Evolutionary conservation across 2,797 vertebrate genomes (phyloP), one percentile per base, ranked within the genome.

Genomic region (Rhodeus uyekii): DNA sequence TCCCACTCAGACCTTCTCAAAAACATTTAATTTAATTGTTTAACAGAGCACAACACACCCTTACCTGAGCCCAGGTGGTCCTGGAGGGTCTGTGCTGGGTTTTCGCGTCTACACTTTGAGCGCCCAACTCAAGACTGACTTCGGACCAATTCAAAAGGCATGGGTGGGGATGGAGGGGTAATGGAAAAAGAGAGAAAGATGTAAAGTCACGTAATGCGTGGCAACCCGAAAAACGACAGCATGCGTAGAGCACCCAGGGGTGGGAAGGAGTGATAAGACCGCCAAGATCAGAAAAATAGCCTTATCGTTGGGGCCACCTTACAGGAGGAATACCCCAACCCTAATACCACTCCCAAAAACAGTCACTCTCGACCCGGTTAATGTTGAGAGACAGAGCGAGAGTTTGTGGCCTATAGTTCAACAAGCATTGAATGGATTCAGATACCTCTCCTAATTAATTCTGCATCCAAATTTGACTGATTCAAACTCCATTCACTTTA

Each of bases 21-120:
- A 61, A 81, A 73, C 9, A 10, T 34, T 38, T 24, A 48, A 12
- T 29, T 22, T 50, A 12, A 48, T 14, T 34, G 48, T 64, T 39
- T 5, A 39, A 44, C 64, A 32, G 60, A 79, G 42, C 13, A 78
- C 75, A 83, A 82, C 89, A 88, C 90, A 87, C 89, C 88, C 91
- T 91, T 94, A 95, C 94, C 94, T 94, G 94, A 83, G 72, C 76
- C 82, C 91, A 93, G 92, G 93, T 93, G 86, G 83, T 90, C 91
- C 90, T 90, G 92, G 88, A 89, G 89, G 89, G 85, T 89, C 64
- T 83, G 39, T 50, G 53, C 42, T 76, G 68, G 75, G 84, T 88
- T 86, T 86, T 81, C 78, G 60, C 78, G 84, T 64, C 84, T 39
- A 84, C 63, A 75, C 87, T 82, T 88, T 87, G 84, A 79, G 78